Percentiles rank a stretch among this genome's conserved stretches.
Conservation (phyloP, 1,140 invertebrate genomes). For the Drosophila lacteicornis region DNA sequence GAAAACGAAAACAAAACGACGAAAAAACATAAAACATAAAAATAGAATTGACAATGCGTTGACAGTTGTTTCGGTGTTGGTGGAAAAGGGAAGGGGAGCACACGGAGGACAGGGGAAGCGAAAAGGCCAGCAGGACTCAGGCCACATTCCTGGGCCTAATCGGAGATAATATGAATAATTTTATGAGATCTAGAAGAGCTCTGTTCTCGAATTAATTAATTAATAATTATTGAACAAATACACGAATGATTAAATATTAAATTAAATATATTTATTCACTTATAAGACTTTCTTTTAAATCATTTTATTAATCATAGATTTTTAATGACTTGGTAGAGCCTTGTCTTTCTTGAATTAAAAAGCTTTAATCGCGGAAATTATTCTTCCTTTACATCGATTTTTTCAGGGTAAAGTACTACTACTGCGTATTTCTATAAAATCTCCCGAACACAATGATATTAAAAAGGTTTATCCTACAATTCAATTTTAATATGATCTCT, state of each 20-base stretch:
- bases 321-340: neutral
- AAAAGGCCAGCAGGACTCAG: slow-evolving; percentile 44
- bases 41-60: slow-evolving; percentile 80
- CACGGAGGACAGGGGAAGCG: neutral
- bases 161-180: neutral
- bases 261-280: no score
- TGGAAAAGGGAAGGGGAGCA: slow-evolving; percentile 14
- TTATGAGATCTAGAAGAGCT: neutral
- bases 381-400: no score
- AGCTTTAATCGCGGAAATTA: no score
- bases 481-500: neutral
- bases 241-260: no score
- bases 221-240: no score
- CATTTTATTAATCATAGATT: no score
- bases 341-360: neutral
- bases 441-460: neutral
- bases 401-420: no score
- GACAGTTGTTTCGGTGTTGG: slow-evolving; percentile 59
- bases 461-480: neutral
- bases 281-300: no score
- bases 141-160: slow-evolving; percentile 15
- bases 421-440: no score
- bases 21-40: slow-evolving; percentile 80
- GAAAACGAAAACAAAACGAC: slow-evolving; percentile 57
- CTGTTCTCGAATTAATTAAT: no score